Conservation (phyloP, 2,113 vertebrate genomes). For the Centropus unirufus region DNA sequence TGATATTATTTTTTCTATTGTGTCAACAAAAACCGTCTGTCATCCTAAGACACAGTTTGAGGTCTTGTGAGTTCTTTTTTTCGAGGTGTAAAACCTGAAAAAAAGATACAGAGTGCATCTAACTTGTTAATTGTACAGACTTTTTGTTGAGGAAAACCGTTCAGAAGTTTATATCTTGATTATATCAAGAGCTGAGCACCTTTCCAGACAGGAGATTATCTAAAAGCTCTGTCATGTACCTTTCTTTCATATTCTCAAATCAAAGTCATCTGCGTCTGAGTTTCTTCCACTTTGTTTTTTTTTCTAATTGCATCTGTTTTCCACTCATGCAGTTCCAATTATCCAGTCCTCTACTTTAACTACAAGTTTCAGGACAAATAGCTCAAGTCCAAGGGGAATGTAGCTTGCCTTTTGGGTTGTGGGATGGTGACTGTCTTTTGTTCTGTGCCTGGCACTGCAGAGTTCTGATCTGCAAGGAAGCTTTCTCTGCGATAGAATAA, state of each 20-base stretch:
- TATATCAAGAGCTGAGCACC: neutral
- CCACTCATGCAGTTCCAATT: neutral
- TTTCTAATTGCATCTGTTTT: neutral
- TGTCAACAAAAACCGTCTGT: neutral
- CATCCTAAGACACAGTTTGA: neutral
- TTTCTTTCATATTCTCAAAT: neutral
- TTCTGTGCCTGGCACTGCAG: neutral
- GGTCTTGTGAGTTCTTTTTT: neutral
- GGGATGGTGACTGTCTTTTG: neutral
- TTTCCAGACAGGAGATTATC: neutral
- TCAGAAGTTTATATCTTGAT: neutral
- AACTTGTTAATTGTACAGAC: neutral
- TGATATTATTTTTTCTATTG: neutral
- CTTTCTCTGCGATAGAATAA: neutral
- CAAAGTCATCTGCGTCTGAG: neutral
- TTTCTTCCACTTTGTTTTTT: neutral
- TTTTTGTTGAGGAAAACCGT: neutral
- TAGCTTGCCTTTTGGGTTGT: neutral
- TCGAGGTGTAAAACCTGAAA: neutral
- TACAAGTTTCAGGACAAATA: neutral
- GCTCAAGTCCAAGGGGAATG: neutral
- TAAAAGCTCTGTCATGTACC: neutral
- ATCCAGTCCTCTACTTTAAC: neutral
- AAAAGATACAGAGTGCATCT: neutral
- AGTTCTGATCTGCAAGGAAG: neutral